Base-by-base conservation (phyloP, 2,888 invertebrate genomes). In the Orthosia gracilis region DNA sequence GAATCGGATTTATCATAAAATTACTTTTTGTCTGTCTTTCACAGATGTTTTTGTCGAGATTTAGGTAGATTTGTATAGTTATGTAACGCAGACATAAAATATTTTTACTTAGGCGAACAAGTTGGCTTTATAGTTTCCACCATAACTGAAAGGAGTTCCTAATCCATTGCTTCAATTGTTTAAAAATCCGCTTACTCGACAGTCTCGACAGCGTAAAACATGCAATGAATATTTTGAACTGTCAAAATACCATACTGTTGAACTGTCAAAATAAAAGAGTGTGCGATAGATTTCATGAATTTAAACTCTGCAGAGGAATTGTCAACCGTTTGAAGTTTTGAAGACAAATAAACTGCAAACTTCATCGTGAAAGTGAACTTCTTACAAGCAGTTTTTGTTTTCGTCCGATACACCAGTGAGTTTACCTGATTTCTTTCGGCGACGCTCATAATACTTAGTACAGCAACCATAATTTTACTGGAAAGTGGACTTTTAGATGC, bases 341-440 rank as follows among this genome's bases (percentile, higher is more conserved):
- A 15, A 57, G n/a, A 23, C 54, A 49, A 58, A 31, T n/a, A 13
- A 52, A 68, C 50, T 55, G 21, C 17, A 23, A 70, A 47, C 58
- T 23, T 49, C 17, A 59, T 85, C 78, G 88, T 83, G 92, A 93
- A 92, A 93, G 92, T 83, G 21, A 21, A 50, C 52, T 67, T 72
- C 23, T 77, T 49, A n/a, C 78, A 66, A 73, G 64, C 73, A 74
- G 69, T 87, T 88, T 87, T 91, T 89, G 87, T 89, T 91, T 89
- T 90, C 87, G 85, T 78, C 69, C 78, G 77, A 85, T 82, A 85
- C 87, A 88, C 89, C 87, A 83, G 68, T 86, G 86, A 88, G 77
- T 84, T 85, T 85, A 89, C 84, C 86, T 87, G 91, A 91, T 94
- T 93, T 94, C 92, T 92, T 93, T 92, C 89, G 90, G 91, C 87